Conservation (phyloP, 2,113 vertebrate genomes). For the Pterophyllum scalare region DNA sequence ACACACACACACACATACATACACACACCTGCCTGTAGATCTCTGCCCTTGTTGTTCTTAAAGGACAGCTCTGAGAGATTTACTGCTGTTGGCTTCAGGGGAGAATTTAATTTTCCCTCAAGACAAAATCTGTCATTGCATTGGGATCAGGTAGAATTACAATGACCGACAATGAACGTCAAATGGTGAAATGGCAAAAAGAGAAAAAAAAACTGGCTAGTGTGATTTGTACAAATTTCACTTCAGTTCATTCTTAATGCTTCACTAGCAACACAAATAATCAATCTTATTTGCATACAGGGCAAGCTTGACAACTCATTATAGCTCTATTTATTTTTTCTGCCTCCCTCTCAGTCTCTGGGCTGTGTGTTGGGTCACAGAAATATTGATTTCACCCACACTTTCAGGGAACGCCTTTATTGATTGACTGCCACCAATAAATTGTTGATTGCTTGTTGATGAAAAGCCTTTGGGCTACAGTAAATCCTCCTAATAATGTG, state of each 20-base stretch:
- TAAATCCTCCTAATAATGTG: constrained; percentile 44
- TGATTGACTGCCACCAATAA: constrained; percentile 62
- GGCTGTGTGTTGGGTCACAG: constrained; percentile 21
- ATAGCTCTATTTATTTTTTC: constrained; percentile 3
- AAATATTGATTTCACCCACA: constrained; percentile 66
- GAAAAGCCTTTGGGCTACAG: constrained; percentile 31
- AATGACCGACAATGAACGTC: constrained; percentile 16
- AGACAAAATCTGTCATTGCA: constrained; percentile 13
- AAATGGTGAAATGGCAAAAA: background rate
- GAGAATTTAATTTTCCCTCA: constrained; percentile 20
- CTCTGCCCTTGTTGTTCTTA: constrained; percentile 10
- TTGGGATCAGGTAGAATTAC: constrained; percentile 26
- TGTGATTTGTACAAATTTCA: constrained; percentile 14
- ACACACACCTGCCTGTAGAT: background rate
- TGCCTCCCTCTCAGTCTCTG: background rate
- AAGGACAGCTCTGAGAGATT: constrained; percentile 27
- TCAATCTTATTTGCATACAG: constrained; percentile 43
- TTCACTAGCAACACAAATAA: background rate
- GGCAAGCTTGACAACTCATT: constrained; percentile 25
- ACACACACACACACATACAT: background rate
- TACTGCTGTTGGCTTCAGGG: constrained; percentile 13
- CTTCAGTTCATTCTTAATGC: constrained; percentile 21
- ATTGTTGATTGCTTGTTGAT: constrained; percentile 65
- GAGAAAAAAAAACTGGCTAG: background rate
- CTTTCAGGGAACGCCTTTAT: constrained; percentile 59